Conservation (phyloP, 2,888 invertebrate genomes). For the Xylota sylvarum region DNA sequence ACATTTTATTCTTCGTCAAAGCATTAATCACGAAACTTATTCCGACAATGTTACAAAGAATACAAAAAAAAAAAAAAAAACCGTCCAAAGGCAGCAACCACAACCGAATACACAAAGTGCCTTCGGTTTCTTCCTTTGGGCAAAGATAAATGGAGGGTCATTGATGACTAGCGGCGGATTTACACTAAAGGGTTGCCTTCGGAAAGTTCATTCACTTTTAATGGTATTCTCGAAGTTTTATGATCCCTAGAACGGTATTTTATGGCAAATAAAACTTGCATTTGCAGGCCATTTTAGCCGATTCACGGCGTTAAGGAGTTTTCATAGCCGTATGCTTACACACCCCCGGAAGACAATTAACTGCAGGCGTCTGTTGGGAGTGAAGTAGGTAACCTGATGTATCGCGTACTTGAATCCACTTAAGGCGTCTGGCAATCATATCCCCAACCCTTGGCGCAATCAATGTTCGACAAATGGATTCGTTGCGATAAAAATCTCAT, state of each 20-base stretch:
- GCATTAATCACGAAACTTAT: slow-evolving; percentile 71
- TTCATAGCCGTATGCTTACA: slow-evolving; percentile 10
- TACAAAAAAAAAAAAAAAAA: slow-evolving; percentile 26
- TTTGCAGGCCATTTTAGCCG: slow-evolving; percentile 59
- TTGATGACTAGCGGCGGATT: slow-evolving; percentile 54
- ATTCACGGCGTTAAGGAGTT: slow-evolving; percentile 54
- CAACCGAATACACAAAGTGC: slow-evolving; percentile 46
- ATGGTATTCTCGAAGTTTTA: slow-evolving; percentile 59
- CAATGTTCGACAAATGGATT: slow-evolving; percentile 74
- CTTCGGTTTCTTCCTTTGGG: slow-evolving; percentile 42
- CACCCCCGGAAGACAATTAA: slow-evolving; percentile 53
- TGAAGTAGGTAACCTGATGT: slow-evolving; percentile 55
- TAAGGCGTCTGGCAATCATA: slow-evolving; percentile 61
- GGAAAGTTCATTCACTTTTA: slow-evolving; percentile 49
- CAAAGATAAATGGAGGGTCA: slow-evolving; percentile 57
- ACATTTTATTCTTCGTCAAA: slow-evolving; percentile 67
- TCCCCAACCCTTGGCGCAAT: slow-evolving; percentile 34
- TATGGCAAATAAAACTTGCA: slow-evolving; percentile 63
- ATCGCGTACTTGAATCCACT: slow-evolving; percentile 69
- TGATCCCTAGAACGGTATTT: slow-evolving; percentile 53
- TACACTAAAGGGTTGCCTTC: slow-evolving; percentile 62
- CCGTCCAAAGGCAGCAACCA: slow-evolving; percentile 45
- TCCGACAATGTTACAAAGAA: slow-evolving; percentile 31
- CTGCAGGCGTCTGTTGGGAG: slow-evolving; percentile 45
- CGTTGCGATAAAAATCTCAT: slow-evolving; percentile 67